Evolutionary conservation across 1,140 invertebrate genomes (phyloP).

Genomic region (Prorops nasuta): DNA sequence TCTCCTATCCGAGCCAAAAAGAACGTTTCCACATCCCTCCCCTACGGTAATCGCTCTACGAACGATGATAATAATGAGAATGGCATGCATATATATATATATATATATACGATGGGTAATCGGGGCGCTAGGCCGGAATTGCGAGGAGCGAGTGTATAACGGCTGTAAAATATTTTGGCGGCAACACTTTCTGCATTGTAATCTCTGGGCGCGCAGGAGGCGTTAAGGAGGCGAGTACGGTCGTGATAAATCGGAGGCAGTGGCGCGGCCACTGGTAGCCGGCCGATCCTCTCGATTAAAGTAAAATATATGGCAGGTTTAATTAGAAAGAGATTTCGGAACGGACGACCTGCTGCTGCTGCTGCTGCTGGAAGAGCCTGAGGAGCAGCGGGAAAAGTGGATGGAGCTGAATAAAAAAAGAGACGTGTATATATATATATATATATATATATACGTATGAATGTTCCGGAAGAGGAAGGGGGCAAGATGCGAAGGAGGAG

Average conservation of each 20-base stretch:
- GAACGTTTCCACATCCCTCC: too few relatives aligned
- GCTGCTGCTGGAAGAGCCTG: constrained; percentile 10
- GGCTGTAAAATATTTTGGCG: too few relatives aligned
- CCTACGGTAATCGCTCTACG: too few relatives aligned
- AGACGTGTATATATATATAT: too few relatives aligned
- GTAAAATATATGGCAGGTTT: constrained; percentile 51
- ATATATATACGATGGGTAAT: neutral
- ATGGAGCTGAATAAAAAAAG: constrained; percentile 22
- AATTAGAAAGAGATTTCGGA: constrained; percentile 46
- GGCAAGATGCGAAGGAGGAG: constrained; percentile 12
- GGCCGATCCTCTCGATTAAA: constrained; percentile 46
- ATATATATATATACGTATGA: too few relatives aligned
- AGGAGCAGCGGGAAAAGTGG: constrained; percentile 11
- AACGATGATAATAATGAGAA: neutral
- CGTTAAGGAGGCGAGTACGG: neutral
- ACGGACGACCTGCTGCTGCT: constrained; percentile 6
- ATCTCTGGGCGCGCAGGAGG: too few relatives aligned
- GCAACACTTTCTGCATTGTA: too few relatives aligned
- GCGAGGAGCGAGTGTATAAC: too few relatives aligned
- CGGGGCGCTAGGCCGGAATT: too few relatives aligned
- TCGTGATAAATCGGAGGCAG: constrained; percentile 39
- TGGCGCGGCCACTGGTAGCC: too few relatives aligned
- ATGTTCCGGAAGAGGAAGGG: constrained; percentile 7
- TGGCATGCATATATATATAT: neutral
- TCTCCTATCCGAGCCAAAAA: too few relatives aligned